phyloP scores from a whole-genome alignment of 2,888 invertebrate species.

The Lithophane leautieri region DNA sequence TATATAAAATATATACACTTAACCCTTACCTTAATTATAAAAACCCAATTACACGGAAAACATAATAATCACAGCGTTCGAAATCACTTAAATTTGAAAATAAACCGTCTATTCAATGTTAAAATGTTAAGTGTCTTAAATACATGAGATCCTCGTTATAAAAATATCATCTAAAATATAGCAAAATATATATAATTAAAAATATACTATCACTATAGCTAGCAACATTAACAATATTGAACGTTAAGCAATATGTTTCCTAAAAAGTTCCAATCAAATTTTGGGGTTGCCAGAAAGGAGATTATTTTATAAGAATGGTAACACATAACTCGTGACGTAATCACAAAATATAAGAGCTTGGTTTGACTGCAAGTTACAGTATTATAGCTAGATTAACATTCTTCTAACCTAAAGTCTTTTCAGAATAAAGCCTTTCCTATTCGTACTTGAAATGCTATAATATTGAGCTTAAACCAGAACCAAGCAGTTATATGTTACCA shows the following conservation, averaged over 20 bases:
- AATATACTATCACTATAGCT: slow-evolving; percentile 83
- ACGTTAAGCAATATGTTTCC: slow-evolving; percentile 87
- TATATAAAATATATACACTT: slow-evolving; percentile 72
- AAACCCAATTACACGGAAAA: slow-evolving; percentile 71
- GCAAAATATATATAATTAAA: slow-evolving; percentile 82
- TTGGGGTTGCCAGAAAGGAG: slow-evolving; percentile 78
- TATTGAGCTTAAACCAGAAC: slow-evolving; percentile 10
- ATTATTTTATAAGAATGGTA: slow-evolving; percentile 56
- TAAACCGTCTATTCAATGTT: slow-evolving; percentile 62
- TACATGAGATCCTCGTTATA: slow-evolving; percentile 83
- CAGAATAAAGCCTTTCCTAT: not conserved
- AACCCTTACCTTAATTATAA: slow-evolving; percentile 68
- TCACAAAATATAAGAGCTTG: slow-evolving; percentile 25
- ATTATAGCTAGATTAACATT: not conserved
- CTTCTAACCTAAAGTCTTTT: not conserved
- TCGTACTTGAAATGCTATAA: slow-evolving; percentile 1
- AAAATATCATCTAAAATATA: slow-evolving; percentile 85
- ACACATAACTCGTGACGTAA: slow-evolving; percentile 23
- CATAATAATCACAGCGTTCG: slow-evolving; percentile 85
- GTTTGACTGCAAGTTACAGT: not conserved
- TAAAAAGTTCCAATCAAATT: slow-evolving; percentile 75
- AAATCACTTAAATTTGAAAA: slow-evolving; percentile 76
- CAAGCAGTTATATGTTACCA: slow-evolving; percentile 50
- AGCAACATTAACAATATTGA: slow-evolving; percentile 88
- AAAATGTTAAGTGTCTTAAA: slow-evolving; percentile 73